Evolutionary conservation across 2,797 vertebrate species (phyloP).

Genomic region (Hipposideros larvatus): DNA sequence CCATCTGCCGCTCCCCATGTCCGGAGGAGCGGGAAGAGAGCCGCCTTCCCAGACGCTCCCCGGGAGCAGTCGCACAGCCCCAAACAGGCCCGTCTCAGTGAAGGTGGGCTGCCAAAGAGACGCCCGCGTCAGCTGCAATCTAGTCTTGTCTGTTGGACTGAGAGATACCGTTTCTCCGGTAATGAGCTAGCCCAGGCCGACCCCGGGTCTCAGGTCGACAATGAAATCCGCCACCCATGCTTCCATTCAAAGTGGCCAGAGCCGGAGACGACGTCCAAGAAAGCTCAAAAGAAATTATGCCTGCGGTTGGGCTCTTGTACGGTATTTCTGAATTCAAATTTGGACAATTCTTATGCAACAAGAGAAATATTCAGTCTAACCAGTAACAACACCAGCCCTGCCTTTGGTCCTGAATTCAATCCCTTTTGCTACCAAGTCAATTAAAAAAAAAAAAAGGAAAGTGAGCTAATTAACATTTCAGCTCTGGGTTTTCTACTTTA

Average conservation of each 20-base stretch:
- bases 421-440: constrained; percentile 54
- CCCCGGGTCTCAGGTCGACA: not conserved
- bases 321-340: constrained; percentile 13
- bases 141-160: not conserved
- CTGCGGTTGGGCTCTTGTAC: not conserved
- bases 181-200: not conserved
- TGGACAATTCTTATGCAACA: constrained; percentile 17
- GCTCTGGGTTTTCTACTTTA: constrained; percentile 44
- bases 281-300: constrained; percentile 33
- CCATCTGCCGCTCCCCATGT: constrained; percentile 20
- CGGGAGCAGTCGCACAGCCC: not conserved
- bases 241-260: not conserved
- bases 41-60: not conserved
- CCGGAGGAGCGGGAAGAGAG: not conserved
- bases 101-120: not conserved
- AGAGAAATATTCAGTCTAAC: constrained; percentile 36
- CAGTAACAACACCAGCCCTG: constrained; percentile 46
- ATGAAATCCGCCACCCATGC: not conserved
- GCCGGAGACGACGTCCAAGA: not conserved
- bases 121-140: not conserved
- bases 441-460: constrained; percentile 54
- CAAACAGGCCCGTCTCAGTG: not conserved
- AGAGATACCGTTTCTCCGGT: not conserved
- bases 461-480: constrained; percentile 45
- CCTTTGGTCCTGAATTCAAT: constrained; percentile 60